These are phyloP conservation scores for Rhimphoctona megacephalus DNA, from an alignment of 2,888 invertebrate species.

Conservation along the genomic window DNA sequence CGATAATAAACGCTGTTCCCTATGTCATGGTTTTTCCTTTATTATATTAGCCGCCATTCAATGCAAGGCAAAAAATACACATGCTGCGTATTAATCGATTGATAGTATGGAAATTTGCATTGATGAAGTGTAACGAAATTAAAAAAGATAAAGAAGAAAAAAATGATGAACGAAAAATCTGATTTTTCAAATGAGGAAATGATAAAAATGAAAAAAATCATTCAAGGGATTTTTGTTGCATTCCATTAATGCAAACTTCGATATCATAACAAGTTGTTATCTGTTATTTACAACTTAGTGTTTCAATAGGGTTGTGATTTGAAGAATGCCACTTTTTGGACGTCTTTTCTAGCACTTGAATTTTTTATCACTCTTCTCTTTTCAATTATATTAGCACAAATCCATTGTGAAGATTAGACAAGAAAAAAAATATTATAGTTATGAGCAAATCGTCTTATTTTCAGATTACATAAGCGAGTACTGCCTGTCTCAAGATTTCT, in stretches of 20 bases:
- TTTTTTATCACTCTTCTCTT: conserved; percentile 52
- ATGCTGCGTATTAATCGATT: background rate
- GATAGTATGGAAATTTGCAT: background rate
- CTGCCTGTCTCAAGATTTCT: conserved; percentile 92
- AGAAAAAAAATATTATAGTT: background rate
- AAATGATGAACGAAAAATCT: background rate
- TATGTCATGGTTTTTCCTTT: conserved; percentile 73
- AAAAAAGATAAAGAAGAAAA: background rate
- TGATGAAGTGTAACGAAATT: background rate
- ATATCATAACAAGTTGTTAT: background rate
- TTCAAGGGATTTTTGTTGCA: background rate
- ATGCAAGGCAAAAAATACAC: background rate
- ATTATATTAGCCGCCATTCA: conserved; percentile 44
- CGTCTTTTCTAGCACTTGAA: conserved; percentile 49
- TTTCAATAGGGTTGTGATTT: conserved; percentile 27
- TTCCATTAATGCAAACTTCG: background rate
- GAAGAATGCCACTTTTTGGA: conserved; percentile 45
- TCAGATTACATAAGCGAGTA: conserved; percentile 86
- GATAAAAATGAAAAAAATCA: background rate
- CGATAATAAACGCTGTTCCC: conserved; percentile 74
- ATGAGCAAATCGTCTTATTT: conserved; percentile 35
- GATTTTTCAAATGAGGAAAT: background rate
- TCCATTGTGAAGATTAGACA: conserved; percentile 3
- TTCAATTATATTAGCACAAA: conserved; percentile 40
- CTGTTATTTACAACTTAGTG: conserved; percentile 35